These are phyloP conservation scores for Anguilla obscura DNA, from an alignment of 2,797 vertebrate genomes.

Conservation along the genomic window DNA sequence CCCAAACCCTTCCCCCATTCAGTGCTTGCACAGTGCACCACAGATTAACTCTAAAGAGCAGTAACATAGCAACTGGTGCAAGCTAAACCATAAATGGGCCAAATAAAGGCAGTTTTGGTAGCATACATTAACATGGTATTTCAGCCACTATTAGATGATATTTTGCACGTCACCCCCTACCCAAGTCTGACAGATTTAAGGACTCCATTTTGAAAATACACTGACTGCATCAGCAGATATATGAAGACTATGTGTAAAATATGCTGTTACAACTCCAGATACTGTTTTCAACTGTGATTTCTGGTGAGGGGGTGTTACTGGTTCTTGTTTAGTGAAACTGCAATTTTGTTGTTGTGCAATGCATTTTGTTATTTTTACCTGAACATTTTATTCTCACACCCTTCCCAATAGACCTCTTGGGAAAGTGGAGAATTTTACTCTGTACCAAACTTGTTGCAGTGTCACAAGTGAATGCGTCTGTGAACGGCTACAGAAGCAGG, in stretches of 20 bases:
- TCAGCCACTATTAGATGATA: not conserved
- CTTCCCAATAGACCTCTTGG: not conserved
- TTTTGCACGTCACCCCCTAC: not conserved
- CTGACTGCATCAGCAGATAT: not conserved
- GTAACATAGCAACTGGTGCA: not conserved
- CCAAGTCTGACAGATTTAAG: not conserved
- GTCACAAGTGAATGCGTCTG: not conserved
- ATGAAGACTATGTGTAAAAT: not conserved
- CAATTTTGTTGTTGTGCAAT: not conserved
- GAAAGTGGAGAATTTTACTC: not conserved
- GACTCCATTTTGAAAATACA: not conserved
- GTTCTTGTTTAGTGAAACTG: not conserved
- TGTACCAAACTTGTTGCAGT: not conserved
- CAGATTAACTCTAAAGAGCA: conserved; percentile 46
- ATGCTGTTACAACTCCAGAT: not conserved
- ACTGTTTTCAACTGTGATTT: not conserved
- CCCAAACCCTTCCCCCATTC: conserved; percentile 40
- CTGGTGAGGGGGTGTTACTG: not conserved
- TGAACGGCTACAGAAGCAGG: not conserved
- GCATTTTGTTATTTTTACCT: not conserved
- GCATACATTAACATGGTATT: not conserved
- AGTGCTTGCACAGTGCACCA: conserved; percentile 30
- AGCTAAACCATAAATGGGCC: not conserved
- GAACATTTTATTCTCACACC: not conserved
- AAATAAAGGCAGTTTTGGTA: not conserved